Conservation (phyloP, 1,140 invertebrate species). For the Globodera ellingtonae region DNA sequence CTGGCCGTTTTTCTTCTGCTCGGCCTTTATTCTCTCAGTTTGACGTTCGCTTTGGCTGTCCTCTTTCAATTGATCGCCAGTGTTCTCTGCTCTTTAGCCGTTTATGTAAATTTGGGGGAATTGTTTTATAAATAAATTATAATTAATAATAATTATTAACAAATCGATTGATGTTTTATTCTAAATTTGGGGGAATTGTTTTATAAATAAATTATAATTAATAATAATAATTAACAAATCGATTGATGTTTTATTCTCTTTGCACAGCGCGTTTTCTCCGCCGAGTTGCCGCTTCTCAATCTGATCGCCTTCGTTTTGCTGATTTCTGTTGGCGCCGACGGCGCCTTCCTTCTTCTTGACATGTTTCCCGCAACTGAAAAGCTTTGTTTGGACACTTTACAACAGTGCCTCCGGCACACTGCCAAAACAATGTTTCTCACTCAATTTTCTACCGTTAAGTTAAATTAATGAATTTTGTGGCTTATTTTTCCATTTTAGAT, state of each 20-base stretch:
- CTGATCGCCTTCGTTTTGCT: constrained; percentile 62
- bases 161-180: too few relatives aligned
- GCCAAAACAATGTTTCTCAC: constrained; percentile 63
- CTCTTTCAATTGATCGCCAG: constrained; percentile 40
- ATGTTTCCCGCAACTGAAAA: constrained; percentile 50
- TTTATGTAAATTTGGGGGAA: constrained; percentile 14
- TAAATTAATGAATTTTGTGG: background rate
- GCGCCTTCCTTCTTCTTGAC: constrained; percentile 58
- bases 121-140: too few relatives aligned
- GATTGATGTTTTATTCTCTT: too few relatives aligned
- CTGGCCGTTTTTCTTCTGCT: constrained; percentile 38
- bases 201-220: background rate
- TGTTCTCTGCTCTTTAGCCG: constrained; percentile 32
- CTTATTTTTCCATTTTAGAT: constrained; percentile 42
- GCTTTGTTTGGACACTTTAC: constrained; percentile 43
- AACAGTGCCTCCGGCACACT: constrained; percentile 46
- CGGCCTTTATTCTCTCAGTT: constrained; percentile 28
- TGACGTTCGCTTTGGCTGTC: constrained; percentile 46
- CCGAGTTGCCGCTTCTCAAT: constrained; percentile 63
- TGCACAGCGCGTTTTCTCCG: constrained; percentile 41
- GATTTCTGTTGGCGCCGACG: constrained; percentile 61
- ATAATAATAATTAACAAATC: too few relatives aligned
- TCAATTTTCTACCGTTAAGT: constrained; percentile 55
- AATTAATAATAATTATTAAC: too few relatives aligned
- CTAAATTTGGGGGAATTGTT: too few relatives aligned